Base-by-base conservation (phyloP, 2,797 vertebrate genomes). In the Gymnothorax javanicus region DNA sequence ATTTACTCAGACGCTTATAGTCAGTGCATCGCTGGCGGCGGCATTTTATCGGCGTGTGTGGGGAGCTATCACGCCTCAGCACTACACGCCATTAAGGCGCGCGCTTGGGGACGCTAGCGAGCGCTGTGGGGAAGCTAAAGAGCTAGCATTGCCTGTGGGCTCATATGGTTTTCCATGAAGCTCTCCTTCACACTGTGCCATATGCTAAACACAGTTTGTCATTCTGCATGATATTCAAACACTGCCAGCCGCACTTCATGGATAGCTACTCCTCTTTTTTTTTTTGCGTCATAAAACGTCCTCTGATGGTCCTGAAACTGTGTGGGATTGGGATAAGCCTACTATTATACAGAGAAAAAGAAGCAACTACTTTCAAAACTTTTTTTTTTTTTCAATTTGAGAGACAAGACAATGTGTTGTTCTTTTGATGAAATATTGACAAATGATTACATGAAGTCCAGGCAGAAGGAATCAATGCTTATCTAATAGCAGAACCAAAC, bases 1-100 rank as follows among this genome's bases (percentile, higher is more conserved):
- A 86, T 91, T 91, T 89, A 91, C 87, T 86, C 73, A 73, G 82
- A 59, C 58, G 86, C 84, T 79, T 77, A 87, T 87, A 90, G 88
- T 90, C 88, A 87, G 88, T 20, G 86, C 90, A 91, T 82, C 83
- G 89, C 89, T 69, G 69, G 73, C 89, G 12, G 87, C 90, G 87
- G 85, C 58, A 87, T 89, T 91, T 79, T 91, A 7, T 85, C 81
- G 60, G 56, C 86, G 91, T 85, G 20, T 82, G 33, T 90, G 90
- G 87, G 86, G 90, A 91, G 91, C 87, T 12, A 77, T 52, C 90
- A 89, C 23, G 67, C 23, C 23, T 8, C 23, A 20, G 67, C 8
- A 7, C 23, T 7, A n/a, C 23, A 94, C 89, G 87, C 89, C 88
- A 91, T 23, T 67, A 57, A 87, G 90, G 84, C 12, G 60, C 83